Conservation (phyloP, 2,888 invertebrate genomes). For the Allophyes oxyacanthae region DNA sequence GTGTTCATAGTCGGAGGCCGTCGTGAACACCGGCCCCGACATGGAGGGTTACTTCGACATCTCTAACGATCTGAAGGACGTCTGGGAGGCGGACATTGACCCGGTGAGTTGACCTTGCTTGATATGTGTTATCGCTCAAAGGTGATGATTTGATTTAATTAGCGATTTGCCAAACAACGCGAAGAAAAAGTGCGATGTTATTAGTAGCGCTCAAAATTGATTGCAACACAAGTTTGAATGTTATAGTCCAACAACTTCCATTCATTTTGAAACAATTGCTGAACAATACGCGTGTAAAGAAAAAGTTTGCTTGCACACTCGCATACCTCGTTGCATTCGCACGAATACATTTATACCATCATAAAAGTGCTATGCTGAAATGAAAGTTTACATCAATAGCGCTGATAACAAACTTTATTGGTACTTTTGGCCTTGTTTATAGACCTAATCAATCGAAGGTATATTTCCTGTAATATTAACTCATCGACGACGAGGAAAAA, state of each 20-base stretch:
- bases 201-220: constrained; percentile 21
- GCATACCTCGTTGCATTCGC: constrained; percentile 26
- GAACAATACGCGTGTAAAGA: constrained; percentile 37
- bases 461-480: constrained; percentile 10
- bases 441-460: neutral
- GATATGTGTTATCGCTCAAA: constrained; percentile 73
- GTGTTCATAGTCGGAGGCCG: constrained; percentile 77
- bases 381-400: constrained; percentile 43
- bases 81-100: constrained; percentile 95
- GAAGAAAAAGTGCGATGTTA: constrained; percentile 21
- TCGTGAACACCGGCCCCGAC: constrained; percentile 79
- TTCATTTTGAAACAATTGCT: constrained; percentile 47
- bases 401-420: constrained; percentile 41
- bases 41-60: constrained; percentile 94
- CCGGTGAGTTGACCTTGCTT: constrained; percentile 91
- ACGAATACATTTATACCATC: constrained; percentile 34
- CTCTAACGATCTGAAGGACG: constrained; percentile 93
- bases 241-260: constrained; percentile 28
- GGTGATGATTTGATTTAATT: constrained; percentile 56
- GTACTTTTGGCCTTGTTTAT: constrained; percentile 18
- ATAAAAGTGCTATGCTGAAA: constrained; percentile 41
- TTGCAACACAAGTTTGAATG: constrained; percentile 25
- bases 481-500: constrained; percentile 1
- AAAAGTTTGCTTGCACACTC: constrained; percentile 35
- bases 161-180: constrained; percentile 30